phyloP scores from a whole-genome alignment of 2,113 vertebrate species.

The Silurus meridionalis region DNA sequence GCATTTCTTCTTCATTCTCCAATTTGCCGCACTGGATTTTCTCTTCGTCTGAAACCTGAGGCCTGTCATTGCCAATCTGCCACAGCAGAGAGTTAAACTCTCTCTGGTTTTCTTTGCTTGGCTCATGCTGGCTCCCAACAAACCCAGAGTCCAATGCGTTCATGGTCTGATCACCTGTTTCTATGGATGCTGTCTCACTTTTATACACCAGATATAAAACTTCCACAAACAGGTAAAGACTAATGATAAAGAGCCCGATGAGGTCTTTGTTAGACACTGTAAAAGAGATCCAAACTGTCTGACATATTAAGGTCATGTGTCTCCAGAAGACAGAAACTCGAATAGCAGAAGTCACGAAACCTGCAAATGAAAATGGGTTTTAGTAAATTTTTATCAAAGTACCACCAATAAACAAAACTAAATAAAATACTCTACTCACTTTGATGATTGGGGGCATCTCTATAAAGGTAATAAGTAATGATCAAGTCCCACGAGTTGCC shows the following conservation, averaged over 20 bases:
- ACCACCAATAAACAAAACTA: background rate
- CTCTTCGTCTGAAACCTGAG: background rate
- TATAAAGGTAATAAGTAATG: background rate
- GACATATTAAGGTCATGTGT: background rate
- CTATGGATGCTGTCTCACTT: background rate
- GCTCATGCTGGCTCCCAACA: background rate
- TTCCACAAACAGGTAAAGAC: background rate
- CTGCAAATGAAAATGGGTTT: background rate
- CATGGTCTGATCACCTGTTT: background rate
- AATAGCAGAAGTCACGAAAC: background rate
- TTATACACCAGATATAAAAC: background rate
- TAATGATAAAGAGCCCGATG: background rate
- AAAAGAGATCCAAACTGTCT: background rate
- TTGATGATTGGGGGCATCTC: background rate
- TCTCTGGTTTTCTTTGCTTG: background rate
- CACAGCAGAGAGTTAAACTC: background rate
- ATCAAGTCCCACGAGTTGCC: background rate
- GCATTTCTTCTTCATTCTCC: background rate
- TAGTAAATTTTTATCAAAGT: background rate
- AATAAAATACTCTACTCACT: constrained; percentile 1
- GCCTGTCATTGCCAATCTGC: background rate
- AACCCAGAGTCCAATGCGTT: background rate
- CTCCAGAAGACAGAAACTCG: background rate
- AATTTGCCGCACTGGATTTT: background rate
- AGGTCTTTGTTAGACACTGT: background rate